Percentiles rank a stretch among this genome's conserved stretches.
Evolutionary conservation across 35 echinoderm and acorn worm species (phyloP).

Genomic region (Ophioderma brevispina): DNA sequence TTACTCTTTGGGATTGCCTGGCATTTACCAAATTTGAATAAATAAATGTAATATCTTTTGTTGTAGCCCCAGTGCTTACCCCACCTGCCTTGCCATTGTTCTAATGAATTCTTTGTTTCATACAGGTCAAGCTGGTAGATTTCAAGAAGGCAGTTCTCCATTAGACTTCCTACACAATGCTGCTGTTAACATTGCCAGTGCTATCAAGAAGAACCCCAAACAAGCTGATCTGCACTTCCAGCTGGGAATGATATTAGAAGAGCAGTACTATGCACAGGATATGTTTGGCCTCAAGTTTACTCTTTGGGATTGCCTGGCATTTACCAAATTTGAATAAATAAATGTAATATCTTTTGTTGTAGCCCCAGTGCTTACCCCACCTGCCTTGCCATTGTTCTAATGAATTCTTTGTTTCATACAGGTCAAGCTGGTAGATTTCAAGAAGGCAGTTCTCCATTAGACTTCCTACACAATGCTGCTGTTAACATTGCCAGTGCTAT

Average conservation of each 20-base stretch:
- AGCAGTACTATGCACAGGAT: conserved; percentile 91
- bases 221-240: conserved; percentile 75
- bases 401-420: conserved; percentile 38
- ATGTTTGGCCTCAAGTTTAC: conserved; percentile 83
- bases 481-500: conserved; percentile 78
- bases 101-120: too few relatives aligned
- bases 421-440: conserved; percentile 69
- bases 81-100: too few relatives aligned
- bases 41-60: too few relatives aligned
- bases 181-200: conserved; percentile 71
- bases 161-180: conserved; percentile 69
- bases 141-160: conserved; percentile 65
- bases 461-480: conserved; percentile 67
- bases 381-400: too few relatives aligned
- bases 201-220: conserved; percentile 76
- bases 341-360: too few relatives aligned
- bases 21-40: too few relatives aligned
- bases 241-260: conserved; percentile 82
- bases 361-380: too few relatives aligned
- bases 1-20: too few relatives aligned
- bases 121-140: conserved; percentile 66
- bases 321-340: too few relatives aligned
- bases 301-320: too few relatives aligned
- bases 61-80: too few relatives aligned
- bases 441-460: conserved; percentile 63